phyloP scores from a whole-genome alignment of 92 coral and sea anemone genomes.

The Zoanthus sociatus region DNA sequence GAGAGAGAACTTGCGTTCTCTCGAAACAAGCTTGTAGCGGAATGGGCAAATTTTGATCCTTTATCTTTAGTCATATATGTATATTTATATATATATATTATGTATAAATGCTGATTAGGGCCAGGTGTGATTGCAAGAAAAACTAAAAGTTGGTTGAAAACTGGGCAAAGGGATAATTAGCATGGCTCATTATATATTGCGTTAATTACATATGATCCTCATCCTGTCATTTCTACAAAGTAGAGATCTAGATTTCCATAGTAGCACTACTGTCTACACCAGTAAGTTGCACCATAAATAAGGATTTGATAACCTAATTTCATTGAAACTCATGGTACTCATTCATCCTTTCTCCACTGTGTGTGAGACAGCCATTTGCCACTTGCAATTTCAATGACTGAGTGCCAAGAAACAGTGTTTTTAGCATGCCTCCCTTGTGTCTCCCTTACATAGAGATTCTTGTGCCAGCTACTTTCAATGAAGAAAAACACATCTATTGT shows the following conservation, averaged over 20 bases:
- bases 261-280: not conserved
- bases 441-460: constrained; percentile 10
- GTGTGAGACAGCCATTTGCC: constrained; percentile 54
- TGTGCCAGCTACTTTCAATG: constrained; percentile 54
- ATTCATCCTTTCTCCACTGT: constrained; percentile 51
- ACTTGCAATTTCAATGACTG: constrained; percentile 66
- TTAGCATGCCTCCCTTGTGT: constrained; percentile 52
- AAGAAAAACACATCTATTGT: constrained; percentile 66
- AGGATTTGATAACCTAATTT: constrained; percentile 32
- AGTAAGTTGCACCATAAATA: constrained; percentile 18
- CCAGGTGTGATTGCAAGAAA: not conserved
- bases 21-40: no score
- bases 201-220: constrained; percentile 25
- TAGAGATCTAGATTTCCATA: not conserved
- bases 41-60: no score
- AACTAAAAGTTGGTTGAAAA: not conserved
- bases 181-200: constrained; percentile 17
- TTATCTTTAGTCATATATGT: no score
- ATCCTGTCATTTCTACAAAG: constrained; percentile 10
- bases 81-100: no score
- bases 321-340: constrained; percentile 33
- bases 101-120: not conserved
- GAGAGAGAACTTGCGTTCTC: no score
- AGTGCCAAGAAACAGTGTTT: constrained; percentile 70
- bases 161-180: not conserved